phyloP scores from a whole-genome alignment of 1,140 invertebrate genomes.

The Rhagoletis pomonella region DNA sequence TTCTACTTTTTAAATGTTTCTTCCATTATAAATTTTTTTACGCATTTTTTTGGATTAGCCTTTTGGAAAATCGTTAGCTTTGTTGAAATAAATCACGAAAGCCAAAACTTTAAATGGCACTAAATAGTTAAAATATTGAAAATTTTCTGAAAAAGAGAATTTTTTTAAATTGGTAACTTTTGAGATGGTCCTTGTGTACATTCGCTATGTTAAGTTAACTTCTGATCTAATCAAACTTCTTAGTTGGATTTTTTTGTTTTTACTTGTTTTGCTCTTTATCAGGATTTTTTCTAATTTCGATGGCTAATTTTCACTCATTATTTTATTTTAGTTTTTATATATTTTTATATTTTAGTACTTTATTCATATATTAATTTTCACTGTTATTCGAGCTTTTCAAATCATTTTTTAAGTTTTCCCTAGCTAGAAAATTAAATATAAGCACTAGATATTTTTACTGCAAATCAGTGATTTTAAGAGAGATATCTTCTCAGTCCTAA shows the following conservation, averaged over 20 bases:
- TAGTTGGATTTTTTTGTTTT: constrained; percentile 29
- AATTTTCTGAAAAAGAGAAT: constrained; percentile 3
- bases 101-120: neutral
- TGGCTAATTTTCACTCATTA: constrained; percentile 58
- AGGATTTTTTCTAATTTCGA: neutral
- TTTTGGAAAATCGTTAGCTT: constrained; percentile 3
- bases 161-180: constrained; percentile 87
- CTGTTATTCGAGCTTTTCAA: neutral
- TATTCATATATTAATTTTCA: too few species aligned
- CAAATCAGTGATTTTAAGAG: constrained; percentile 54
- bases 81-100: neutral
- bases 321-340: neutral
- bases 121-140: constrained; percentile 11
- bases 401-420: constrained; percentile 53
- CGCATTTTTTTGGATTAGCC: neutral
- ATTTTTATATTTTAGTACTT: neutral
- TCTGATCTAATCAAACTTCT: constrained; percentile 42
- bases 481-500: constrained; percentile 37
- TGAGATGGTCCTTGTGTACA: constrained; percentile 94
- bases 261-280: neutral
- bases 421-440: neutral
- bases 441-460: constrained; percentile 54
- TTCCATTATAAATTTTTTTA: neutral
- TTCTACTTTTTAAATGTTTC: neutral
- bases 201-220: constrained; percentile 62